Conservation (phyloP, 2,888 invertebrate species). For the Clitarchus hookeri region DNA sequence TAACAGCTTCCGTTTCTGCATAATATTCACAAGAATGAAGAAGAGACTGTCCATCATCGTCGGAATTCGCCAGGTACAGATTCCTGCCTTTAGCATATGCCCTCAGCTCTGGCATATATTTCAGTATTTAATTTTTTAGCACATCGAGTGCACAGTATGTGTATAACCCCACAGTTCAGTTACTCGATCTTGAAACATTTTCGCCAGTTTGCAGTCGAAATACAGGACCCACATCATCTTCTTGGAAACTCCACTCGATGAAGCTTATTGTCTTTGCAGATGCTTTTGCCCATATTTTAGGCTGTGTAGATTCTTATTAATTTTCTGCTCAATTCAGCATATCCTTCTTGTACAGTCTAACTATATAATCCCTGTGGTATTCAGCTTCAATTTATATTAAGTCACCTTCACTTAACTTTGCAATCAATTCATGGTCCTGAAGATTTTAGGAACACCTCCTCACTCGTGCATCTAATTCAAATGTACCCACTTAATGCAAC, state of each 20-base stretch:
- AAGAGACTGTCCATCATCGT: not conserved
- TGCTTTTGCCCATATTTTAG: not conserved
- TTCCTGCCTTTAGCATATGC: not conserved
- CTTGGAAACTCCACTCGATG: not conserved
- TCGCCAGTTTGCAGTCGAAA: conserved; percentile 6
- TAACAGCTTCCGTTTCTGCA: conserved; percentile 17
- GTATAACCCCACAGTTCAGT: not conserved
- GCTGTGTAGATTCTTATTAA: not conserved
- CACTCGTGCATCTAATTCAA: no score
- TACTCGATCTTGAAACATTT: conserved; percentile 11
- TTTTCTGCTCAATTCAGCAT: not conserved
- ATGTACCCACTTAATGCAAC: no score
- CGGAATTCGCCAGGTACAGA: not conserved
- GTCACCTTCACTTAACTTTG: not conserved
- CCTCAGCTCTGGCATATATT: conserved; percentile 12
- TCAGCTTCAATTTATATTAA: not conserved
- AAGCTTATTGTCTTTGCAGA: not conserved
- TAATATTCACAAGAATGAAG: not conserved
- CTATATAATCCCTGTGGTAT: conserved; percentile 4
- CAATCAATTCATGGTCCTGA: no score
- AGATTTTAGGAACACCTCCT: no score
- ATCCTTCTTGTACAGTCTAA: conserved; percentile 9
- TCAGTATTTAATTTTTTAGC: not conserved
- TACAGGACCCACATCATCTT: not conserved
- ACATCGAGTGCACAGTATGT: not conserved